A percentile compares a stretch with the other conserved stretches of the same genome.
Evolutionary conservation across 2,113 vertebrate genomes (phyloP).

Genomic region (Poeciliopsis retropinna): DNA sequence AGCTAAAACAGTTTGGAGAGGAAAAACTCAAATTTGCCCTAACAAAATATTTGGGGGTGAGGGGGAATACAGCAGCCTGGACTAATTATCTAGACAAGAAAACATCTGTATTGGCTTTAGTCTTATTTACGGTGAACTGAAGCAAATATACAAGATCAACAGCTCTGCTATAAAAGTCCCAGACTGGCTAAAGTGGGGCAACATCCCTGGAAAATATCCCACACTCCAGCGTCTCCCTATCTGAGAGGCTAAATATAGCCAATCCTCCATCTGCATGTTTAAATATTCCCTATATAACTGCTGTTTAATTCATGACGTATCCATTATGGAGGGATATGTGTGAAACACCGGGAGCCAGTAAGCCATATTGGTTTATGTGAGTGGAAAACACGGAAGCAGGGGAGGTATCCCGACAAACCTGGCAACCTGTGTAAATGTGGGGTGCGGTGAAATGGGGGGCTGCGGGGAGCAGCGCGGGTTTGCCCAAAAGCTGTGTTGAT

Average conservation of each 20-base stretch:
- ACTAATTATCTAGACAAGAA: constrained; percentile 52
- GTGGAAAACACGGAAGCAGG: constrained; percentile 8
- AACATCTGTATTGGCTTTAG: constrained; percentile 69
- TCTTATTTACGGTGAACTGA: constrained; percentile 56
- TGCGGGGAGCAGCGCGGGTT: constrained; percentile 30
- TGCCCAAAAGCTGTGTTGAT: constrained; percentile 60
- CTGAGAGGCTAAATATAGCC: constrained; percentile 69
- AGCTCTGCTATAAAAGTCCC: constrained; percentile 28
- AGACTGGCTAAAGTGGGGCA: constrained; percentile 30
- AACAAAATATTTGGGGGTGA: constrained; percentile 36
- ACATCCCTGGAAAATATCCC: constrained; percentile 47
- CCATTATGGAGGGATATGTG: constrained; percentile 52
- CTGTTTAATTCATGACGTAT: constrained; percentile 71
- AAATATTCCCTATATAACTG: constrained; percentile 65
- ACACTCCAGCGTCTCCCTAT: constrained; percentile 32
- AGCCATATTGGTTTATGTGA: constrained; percentile 28
- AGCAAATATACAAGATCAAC: constrained; percentile 59
- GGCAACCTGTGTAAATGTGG: constrained; percentile 25
- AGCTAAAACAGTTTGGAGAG: constrained; percentile 43
- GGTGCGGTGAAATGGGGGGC: not conserved
- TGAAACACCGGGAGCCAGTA: constrained; percentile 17
- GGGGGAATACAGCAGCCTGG: constrained; percentile 37
- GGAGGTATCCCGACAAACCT: constrained; percentile 21
- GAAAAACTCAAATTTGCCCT: constrained; percentile 6
- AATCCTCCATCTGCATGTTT: constrained; percentile 69